Conservation (phyloP, 2,888 invertebrate species). For the Eledone cirrhosa region DNA sequence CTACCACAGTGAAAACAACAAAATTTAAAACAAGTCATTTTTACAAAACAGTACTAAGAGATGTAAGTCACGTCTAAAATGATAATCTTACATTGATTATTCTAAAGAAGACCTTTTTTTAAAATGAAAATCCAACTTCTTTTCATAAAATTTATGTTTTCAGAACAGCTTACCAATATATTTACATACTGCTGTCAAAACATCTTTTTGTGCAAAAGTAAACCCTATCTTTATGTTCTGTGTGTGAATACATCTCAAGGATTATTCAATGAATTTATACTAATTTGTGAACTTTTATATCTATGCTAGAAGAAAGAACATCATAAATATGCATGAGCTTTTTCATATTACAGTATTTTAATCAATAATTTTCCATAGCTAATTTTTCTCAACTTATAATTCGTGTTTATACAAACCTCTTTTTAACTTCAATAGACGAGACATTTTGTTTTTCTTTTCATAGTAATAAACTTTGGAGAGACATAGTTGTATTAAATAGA, state of each 20-base stretch:
- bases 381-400: too few species aligned
- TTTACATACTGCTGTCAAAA: conserved; percentile 9
- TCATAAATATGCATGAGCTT: conserved; percentile 24
- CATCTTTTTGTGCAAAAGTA: not conserved
- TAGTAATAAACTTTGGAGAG: too few species aligned
- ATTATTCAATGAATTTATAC: conserved; percentile 17
- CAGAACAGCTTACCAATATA: conserved; percentile 5
- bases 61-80: conserved; percentile 28
- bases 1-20: not conserved
- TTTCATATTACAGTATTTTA: not conserved
- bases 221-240: conserved; percentile 17
- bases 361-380: too few species aligned
- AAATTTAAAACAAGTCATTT: not conserved
- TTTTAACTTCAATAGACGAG: too few species aligned
- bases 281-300: conserved; percentile 10
- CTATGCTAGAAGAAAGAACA: conserved; percentile 10
- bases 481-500: too few species aligned
- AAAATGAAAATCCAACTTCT: conserved; percentile 18
- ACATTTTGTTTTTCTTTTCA: too few species aligned
- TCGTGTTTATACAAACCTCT: too few species aligned
- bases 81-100: conserved; percentile 23
- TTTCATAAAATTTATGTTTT: conserved; percentile 21
- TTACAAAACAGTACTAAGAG: not conserved
- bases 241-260: conserved; percentile 3
- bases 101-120: not conserved